Percentiles rank a stretch among this genome's conserved stretches.
Evolutionary conservation across 2,888 invertebrate genomes (phyloP).

Genomic region (Corbicula japonica): DNA sequence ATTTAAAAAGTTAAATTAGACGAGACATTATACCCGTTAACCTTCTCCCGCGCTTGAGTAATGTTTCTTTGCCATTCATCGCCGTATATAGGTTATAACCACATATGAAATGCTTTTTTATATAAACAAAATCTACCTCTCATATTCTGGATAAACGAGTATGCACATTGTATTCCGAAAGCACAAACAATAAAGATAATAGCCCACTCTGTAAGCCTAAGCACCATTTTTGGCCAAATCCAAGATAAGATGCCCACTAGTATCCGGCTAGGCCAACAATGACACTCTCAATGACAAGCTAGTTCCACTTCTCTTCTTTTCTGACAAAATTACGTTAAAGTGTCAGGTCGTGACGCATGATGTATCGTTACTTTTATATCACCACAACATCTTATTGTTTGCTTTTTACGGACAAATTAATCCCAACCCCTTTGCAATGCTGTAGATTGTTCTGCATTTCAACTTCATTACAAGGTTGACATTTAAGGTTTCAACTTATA

Average conservation of each 20-base stretch:
- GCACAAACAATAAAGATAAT: constrained; percentile 45
- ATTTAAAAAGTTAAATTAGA: neutral
- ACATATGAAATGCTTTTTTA: no score
- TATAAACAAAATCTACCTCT: constrained; percentile 11
- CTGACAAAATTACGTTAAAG: no score
- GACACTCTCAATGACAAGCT: no score
- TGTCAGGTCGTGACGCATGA: no score
- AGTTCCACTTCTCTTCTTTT: no score
- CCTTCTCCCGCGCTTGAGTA: neutral
- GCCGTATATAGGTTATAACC: neutral
- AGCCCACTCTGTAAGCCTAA: constrained; percentile 22
- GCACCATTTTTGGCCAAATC: constrained; percentile 35
- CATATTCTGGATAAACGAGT: constrained; percentile 20
- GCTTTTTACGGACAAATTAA: no score
- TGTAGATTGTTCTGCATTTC: no score
- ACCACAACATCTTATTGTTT: no score
- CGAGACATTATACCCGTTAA: neutral
- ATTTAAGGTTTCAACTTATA: no score
- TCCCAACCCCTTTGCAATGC: no score
- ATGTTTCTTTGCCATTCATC: neutral
- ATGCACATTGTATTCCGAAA: constrained; percentile 40
- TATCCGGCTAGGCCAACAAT: constrained; percentile 25
- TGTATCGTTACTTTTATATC: no score
- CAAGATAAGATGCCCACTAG: neutral
- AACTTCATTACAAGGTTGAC: no score